Base-by-base conservation (phyloP, 1,140 invertebrate species). In the Gonatopus flavifemur region DNA sequence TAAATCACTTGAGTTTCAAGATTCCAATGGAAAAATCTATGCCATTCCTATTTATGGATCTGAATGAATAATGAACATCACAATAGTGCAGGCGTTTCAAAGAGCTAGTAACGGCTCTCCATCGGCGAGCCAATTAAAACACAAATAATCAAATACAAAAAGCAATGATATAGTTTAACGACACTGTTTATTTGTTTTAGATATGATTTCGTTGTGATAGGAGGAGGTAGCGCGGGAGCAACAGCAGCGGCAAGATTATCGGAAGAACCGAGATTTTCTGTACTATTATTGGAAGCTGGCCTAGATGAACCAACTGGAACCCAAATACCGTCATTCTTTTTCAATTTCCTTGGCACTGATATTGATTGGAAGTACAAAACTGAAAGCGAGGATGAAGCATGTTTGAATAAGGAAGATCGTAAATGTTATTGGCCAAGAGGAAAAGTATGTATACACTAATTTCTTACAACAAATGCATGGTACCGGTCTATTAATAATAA, bases 331-430 rank as follows among this genome's bases (percentile, higher is more conserved):
- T 91, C 88, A 3, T 91, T 91, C 84, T 91, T 89, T 74, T 82
- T 90, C 35, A 92, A 91, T 70, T 92, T 89, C 60, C 81, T 90
- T 16, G 88, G 87, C 2, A 88, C 85, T 5, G 85, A 86, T 31
- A 90, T 92, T 45, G 93, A 96, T 76, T 97, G 93, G 90, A 81
- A 84, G 9, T 96, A 89, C 69, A 81, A 82, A 37, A 96, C 93
- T 1, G 91, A 92, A 66, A 88, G 91, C 0, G 93, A 96, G 70
- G 84, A 86, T 6, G 84, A 85, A 20, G 90, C 92, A 1, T 94
- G 92, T 65, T 80, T 92, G 13, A 86, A 84, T 1, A 86, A 91
- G 47, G 82, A 82, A 6, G 86, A 87, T 22, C 80, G 85, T 47
- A 83, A 84, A 45, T 92, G 89, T 69, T 88, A 86, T 60, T 92